Base-by-base conservation (phyloP, 2,888 invertebrate genomes). In the Ceraclea dissimilis region DNA sequence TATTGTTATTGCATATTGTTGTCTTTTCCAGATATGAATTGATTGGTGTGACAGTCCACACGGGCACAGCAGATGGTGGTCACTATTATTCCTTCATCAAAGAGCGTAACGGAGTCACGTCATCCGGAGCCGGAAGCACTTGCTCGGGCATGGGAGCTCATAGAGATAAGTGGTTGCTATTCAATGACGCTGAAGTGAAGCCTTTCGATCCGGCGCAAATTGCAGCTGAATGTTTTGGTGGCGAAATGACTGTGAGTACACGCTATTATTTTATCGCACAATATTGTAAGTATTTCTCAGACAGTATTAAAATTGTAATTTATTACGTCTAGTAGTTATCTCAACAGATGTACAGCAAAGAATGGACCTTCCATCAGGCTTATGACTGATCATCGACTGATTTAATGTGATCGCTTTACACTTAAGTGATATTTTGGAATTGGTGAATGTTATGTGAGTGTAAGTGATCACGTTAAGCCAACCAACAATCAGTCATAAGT, bases 1-100 rank as follows among this genome's bases (percentile, higher is more conserved):
- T n/a, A n/a, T n/a, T n/a, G n/a, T n/a, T n/a, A n/a, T n/a, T n/a
- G n/a, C n/a, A n/a, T n/a, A n/a, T n/a, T n/a, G 5, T 39, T 4
- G 8, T 81, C 20, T 54, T 16, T 52, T 62, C 2, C 62, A 82
- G 82, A 54, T 82, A 90, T 72, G 91, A 92, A 70, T 71, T 93
- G 61, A 92, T 92, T 60, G 96, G 96, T 11, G 94, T 96, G 11
- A 96, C 96, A 0, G 96, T 96, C 0, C 96, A 96, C 74, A 96
- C 96, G 16, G 96, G 96, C n/a, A 96, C 94, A 0, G 96, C 96
- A 1, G 96, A 96, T 71, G 95, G 95, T 53, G 96, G 96, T 0
- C 96, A 96, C 72, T 96, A 96, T 72, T 95, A 95, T 73, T 89
- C 90, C 77, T 96, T 96, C 71, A 96, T 96, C 61, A 84, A 93